Percentiles rank a stretch among this genome's conserved stretches.
Conservation (phyloP, 2,888 invertebrate genomes). For the Ormyrus pomaceus region DNA sequence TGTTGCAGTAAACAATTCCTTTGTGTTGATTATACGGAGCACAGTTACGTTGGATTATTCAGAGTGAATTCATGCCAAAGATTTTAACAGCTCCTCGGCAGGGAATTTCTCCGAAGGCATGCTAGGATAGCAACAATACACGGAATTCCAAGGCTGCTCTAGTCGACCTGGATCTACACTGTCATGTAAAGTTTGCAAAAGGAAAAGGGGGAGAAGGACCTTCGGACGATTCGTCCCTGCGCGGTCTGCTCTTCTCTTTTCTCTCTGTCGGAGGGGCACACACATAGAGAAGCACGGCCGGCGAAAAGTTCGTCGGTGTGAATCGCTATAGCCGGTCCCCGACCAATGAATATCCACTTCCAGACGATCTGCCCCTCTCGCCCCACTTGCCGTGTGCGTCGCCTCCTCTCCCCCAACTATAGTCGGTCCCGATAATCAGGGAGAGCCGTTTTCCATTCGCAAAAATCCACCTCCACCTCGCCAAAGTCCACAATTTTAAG, state of each 20-base stretch:
- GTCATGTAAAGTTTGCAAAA: neutral
- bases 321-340: constrained; percentile 36
- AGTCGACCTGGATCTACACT: no score
- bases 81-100: neutral
- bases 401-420: neutral
- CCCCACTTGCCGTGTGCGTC: neutral
- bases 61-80: no score
- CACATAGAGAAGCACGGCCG: neutral
- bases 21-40: no score
- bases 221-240: constrained; percentile 40
- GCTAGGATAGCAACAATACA: neutral
- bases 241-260: constrained; percentile 3
- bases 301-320: constrained; percentile 34
- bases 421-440: constrained; percentile 20
- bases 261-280: constrained; percentile 1
- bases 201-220: constrained; percentile 21
- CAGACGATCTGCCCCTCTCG: constrained; percentile 17
- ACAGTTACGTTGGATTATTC: no score
- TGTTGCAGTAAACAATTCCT: no score
- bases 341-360: constrained; percentile 41
- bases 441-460: constrained; percentile 34
- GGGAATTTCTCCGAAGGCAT: neutral
- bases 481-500: no score
- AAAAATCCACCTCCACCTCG: constrained; percentile 13
- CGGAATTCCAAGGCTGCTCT: neutral